Evolutionary conservation across 2,113 vertebrate species (phyloP).

Genomic region (Herpailurus yagouaroundi): DNA sequence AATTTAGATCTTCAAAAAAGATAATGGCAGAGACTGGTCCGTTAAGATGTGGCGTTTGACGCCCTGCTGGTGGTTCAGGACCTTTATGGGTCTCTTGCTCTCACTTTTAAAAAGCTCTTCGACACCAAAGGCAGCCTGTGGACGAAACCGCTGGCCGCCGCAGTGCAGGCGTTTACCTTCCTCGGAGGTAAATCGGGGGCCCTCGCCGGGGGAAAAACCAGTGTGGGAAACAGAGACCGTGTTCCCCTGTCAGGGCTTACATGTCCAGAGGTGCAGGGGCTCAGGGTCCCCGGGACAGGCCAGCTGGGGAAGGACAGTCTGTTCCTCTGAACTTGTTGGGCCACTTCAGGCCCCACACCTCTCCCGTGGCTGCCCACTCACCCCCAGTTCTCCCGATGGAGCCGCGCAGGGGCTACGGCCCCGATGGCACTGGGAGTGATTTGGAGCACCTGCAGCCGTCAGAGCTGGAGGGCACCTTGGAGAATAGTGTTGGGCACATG

Average conservation of each 20-base stretch:
- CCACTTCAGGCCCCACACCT: background rate
- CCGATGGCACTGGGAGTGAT: fast-evolving
- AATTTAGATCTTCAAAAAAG: slow-evolving; percentile 47
- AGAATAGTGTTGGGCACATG: fast-evolving
- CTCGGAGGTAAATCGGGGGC: background rate
- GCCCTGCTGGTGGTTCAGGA: background rate
- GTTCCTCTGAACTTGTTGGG: background rate
- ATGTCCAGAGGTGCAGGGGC: background rate
- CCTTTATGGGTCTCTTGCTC: fast-evolving
- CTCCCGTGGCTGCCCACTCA: too few relatives aligned
- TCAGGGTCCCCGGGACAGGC: background rate
- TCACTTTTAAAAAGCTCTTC: background rate
- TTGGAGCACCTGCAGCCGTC: fast-evolving
- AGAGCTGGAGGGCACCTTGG: background rate
- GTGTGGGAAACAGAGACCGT: background rate
- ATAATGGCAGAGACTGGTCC: slow-evolving; percentile 21
- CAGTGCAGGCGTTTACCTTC: fast-evolving
- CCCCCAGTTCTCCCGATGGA: background rate
- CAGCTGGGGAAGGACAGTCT: background rate
- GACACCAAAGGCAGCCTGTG: background rate
- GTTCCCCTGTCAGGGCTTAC: background rate
- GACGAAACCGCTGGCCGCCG: fast-evolving
- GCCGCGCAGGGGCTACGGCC: fast-evolving
- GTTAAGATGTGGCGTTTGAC: fast-evolving
- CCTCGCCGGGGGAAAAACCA: fast-evolving